Percentiles rank a stretch among this genome's conserved stretches.
phyloP scores from a whole-genome alignment of 2,888 invertebrate genomes.

The Mythimna loreyi region DNA sequence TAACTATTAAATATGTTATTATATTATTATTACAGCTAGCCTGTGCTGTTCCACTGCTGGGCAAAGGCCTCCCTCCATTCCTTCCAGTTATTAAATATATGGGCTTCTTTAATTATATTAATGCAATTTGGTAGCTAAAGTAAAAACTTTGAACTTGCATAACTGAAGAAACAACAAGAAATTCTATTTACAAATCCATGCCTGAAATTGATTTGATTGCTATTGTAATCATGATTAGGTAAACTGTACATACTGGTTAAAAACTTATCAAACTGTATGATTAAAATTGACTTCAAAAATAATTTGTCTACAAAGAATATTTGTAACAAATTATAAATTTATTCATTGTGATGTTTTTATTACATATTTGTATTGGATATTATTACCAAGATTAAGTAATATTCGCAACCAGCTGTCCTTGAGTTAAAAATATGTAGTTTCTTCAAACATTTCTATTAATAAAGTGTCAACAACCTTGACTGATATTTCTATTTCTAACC shows the following conservation, averaged over 20 bases:
- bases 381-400: not conserved
- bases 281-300: not conserved
- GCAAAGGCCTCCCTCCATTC: too few relatives aligned
- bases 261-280: not conserved
- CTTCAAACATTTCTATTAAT: slow-evolving; percentile 20
- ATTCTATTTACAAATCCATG: not conserved
- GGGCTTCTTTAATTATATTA: too few relatives aligned
- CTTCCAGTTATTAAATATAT: too few relatives aligned
- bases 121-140: not conserved
- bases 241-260: not conserved
- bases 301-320: not conserved
- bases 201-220: slow-evolving; percentile 8
- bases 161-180: not conserved
- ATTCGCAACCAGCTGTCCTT: slow-evolving; percentile 1
- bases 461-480: slow-evolving; percentile 48
- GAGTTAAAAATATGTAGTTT: slow-evolving; percentile 32
- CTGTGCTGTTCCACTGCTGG: too few relatives aligned
- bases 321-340: not conserved
- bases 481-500: slow-evolving; percentile 20
- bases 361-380: not conserved
- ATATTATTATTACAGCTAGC: too few relatives aligned
- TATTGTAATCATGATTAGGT: not conserved
- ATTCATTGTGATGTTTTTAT: not conserved
- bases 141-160: not conserved
- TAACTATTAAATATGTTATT: too few relatives aligned